These are phyloP conservation scores for Zaprionus africanus DNA, from an alignment of 1,140 invertebrate species.

Conservation along the genomic window DNA sequence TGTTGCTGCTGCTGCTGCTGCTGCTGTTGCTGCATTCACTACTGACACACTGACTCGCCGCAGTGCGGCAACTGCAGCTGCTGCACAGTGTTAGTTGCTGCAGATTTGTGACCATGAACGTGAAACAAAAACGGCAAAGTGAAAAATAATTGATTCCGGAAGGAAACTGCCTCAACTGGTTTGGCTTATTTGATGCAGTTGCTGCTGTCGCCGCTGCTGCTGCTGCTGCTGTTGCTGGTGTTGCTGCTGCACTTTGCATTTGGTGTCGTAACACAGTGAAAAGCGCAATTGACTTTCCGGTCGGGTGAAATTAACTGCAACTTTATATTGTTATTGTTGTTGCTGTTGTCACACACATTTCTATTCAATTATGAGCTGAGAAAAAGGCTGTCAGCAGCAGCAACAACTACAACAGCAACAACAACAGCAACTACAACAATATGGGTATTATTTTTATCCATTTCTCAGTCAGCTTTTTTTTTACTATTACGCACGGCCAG, in stretches of 20 bases:
- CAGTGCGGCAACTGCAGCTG: constrained; percentile 29
- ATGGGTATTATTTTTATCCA: constrained; percentile 18
- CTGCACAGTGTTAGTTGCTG: constrained; percentile 30
- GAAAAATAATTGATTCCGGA: constrained; percentile 81
- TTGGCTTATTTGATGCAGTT: constrained; percentile 41
- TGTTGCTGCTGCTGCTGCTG: background rate
- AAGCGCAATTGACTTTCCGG: constrained; percentile 43
- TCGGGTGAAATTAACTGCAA: constrained; percentile 37
- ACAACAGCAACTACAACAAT: constrained; percentile 11
- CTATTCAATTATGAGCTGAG: constrained; percentile 44
- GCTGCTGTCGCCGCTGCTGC: constrained; percentile 4
- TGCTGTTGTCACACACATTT: constrained; percentile 41
- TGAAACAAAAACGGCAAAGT: constrained; percentile 69
- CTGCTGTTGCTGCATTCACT: constrained; percentile 28
- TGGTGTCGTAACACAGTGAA: constrained; percentile 70
- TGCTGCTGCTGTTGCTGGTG: constrained; percentile 7
- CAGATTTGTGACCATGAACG: constrained; percentile 74
- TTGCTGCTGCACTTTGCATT: constrained; percentile 43
- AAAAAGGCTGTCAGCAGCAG: constrained; percentile 12
- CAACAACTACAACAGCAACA: constrained; percentile 1
- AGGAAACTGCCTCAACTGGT: constrained; percentile 79
- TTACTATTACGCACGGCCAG: background rate
- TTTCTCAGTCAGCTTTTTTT: constrained; percentile 8
- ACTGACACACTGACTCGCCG: constrained; percentile 55
- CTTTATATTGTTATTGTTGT: background rate